These are phyloP conservation scores for Zosterops lateralis DNA, from an alignment of 2,113 vertebrate genomes.

Conservation along the genomic window DNA sequence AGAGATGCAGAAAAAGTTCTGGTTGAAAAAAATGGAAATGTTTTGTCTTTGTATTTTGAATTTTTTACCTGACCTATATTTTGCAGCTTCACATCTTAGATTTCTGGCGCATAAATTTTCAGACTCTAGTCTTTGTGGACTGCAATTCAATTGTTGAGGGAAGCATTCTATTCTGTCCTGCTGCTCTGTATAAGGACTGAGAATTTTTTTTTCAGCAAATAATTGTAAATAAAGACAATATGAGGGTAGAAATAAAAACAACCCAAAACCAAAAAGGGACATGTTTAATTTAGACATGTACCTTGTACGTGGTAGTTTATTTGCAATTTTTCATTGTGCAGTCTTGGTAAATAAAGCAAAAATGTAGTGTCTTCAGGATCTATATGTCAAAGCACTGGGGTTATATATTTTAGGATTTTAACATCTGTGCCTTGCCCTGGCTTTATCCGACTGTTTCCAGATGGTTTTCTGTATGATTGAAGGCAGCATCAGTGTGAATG, in stretches of 20 bases:
- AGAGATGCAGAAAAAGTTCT: background rate
- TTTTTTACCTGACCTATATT: background rate
- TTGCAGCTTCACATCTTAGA: background rate
- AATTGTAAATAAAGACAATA: background rate
- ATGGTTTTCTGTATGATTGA: background rate
- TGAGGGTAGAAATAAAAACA: background rate
- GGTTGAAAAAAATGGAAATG: background rate
- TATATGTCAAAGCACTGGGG: background rate
- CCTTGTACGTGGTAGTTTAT: background rate
- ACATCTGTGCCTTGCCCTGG: background rate
- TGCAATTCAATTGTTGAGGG: background rate
- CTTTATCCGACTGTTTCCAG: background rate
- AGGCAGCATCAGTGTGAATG: background rate
- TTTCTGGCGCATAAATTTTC: background rate
- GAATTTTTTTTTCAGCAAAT: background rate
- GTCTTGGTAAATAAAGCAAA: background rate
- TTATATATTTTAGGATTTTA: background rate
- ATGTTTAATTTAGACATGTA: background rate
- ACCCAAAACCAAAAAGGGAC: fast-evolving
- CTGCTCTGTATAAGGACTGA: background rate
- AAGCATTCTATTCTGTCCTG: background rate
- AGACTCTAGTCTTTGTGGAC: background rate
- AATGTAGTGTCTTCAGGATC: background rate
- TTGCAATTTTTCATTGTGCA: background rate
- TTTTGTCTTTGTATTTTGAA: background rate